Percentiles rank a stretch among this genome's conserved stretches.
Evolutionary conservation across 2,113 vertebrate species (phyloP).

Genomic region (Takifugu flavidus): DNA sequence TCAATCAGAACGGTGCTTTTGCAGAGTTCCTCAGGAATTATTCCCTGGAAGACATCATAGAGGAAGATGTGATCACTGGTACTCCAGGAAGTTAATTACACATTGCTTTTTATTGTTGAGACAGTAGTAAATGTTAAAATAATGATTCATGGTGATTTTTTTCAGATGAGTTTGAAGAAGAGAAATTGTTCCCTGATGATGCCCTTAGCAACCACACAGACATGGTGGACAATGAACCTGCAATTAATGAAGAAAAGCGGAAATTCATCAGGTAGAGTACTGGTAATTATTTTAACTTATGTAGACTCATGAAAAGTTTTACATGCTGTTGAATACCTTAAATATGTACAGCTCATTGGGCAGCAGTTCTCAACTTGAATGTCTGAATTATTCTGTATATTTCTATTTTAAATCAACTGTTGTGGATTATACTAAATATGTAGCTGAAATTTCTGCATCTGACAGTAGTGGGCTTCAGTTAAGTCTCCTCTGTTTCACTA

Average conservation of each 20-base stretch:
- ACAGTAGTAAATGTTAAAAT: background rate
- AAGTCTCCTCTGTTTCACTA: background rate
- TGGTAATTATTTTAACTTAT: background rate
- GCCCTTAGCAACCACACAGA: constrained; percentile 87
- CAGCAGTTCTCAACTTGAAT: no score
- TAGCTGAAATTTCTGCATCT: background rate
- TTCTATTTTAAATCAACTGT: background rate
- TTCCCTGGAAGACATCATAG: constrained; percentile 75
- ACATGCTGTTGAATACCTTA: no score
- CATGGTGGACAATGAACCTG: constrained; percentile 82
- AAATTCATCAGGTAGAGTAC: constrained; percentile 84
- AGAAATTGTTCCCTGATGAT: constrained; percentile 81
- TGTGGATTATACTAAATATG: background rate
- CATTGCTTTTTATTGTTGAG: no score
- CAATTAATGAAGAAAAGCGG: constrained; percentile 81
- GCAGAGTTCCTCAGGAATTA: constrained; percentile 94
- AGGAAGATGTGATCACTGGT: constrained; percentile 81
- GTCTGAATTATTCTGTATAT: no score
- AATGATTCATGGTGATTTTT: background rate
- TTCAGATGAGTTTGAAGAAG: constrained; percentile 73
- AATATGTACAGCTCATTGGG: no score
- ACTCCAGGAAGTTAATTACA: background rate
- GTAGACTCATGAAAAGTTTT: no score
- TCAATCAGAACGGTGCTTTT: constrained; percentile 84
- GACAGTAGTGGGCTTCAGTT: background rate